Conservation (phyloP, 1,140 invertebrate genomes). For the Meloidogyne floridensis region DNA sequence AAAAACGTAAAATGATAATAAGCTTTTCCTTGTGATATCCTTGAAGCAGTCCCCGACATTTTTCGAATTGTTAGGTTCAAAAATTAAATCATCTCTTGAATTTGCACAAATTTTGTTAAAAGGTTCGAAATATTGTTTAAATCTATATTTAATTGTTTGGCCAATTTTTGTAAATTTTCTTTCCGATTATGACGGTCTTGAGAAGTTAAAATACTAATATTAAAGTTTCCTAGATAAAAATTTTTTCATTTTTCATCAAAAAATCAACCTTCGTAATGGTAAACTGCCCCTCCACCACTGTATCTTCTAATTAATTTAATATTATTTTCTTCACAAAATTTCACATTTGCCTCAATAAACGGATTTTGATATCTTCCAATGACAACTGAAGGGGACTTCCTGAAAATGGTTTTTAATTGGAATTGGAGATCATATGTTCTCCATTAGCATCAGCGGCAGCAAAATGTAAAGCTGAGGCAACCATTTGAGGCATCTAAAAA, state of each 20-base stretch:
- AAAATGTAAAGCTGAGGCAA: too few species aligned
- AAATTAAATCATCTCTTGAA: constrained; percentile 56
- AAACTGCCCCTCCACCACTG: constrained; percentile 94
- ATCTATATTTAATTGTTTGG: constrained; percentile 49
- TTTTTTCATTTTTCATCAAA: background rate
- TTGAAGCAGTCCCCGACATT: constrained; percentile 62
- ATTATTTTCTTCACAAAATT: constrained; percentile 37
- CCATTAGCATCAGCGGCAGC: too few species aligned
- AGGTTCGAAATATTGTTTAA: constrained; percentile 14
- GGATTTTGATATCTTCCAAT: constrained; percentile 95
- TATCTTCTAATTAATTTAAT: constrained; percentile 77
- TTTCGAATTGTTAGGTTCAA: constrained; percentile 54
- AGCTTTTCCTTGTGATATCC: constrained; percentile 54
- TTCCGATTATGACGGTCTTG: constrained; percentile 56
- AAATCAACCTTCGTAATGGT: constrained; percentile 82
- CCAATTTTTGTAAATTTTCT: constrained; percentile 52
- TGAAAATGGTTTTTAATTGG: constrained; percentile 20
- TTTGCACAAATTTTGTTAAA: constrained; percentile 27
- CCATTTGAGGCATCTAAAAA: too few species aligned
- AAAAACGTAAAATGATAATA: constrained; percentile 64
- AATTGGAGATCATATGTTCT: background rate
- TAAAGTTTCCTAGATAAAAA: constrained; percentile 52
- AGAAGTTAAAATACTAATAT: constrained; percentile 56
- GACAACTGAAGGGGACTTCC: constrained; percentile 88
- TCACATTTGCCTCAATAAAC: constrained; percentile 83